Evolutionary conservation across 2,113 vertebrate genomes (phyloP).

Genomic region (Platichthys flesus): DNA sequence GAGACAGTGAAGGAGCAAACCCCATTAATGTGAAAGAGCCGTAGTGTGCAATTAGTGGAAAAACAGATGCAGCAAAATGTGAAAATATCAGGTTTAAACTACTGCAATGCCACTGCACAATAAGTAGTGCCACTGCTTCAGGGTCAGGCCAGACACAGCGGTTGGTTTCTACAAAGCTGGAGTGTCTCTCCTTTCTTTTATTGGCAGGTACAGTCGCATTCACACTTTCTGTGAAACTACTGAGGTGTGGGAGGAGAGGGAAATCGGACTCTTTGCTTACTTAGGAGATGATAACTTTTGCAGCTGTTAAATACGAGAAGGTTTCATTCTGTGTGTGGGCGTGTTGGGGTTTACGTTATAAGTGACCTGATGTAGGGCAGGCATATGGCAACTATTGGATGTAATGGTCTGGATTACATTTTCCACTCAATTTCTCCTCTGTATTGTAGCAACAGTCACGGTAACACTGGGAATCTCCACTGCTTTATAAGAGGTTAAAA

Average conservation of each 20-base stretch:
- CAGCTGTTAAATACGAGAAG: slow-evolving; percentile 63
- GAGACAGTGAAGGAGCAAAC: no score
- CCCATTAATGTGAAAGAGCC: no score
- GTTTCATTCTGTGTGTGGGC: slow-evolving; percentile 38
- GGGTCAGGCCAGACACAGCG: no score
- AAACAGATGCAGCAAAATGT: no score
- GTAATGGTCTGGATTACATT: slow-evolving; percentile 19
- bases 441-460: background rate
- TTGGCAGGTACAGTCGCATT: slow-evolving; percentile 11
- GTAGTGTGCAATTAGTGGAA: no score
- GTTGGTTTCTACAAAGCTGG: no score
- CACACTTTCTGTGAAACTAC: slow-evolving; percentile 29
- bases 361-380: slow-evolving; percentile 56
- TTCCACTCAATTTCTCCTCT: slow-evolving; percentile 3
- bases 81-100: no score
- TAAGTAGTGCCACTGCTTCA: no score
- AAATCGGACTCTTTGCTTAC: slow-evolving; percentile 52
- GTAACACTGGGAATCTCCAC: background rate
- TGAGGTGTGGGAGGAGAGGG: slow-evolving; percentile 48
- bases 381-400: slow-evolving; percentile 37
- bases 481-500: slow-evolving; percentile 8
- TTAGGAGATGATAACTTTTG: slow-evolving; percentile 48
- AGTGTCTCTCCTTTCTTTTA: background rate
- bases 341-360: slow-evolving; percentile 52
- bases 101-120: no score